Evolutionary conservation across 2,797 vertebrate genomes (phyloP).

Genomic region (Pseudomugil gertrudae): DNA sequence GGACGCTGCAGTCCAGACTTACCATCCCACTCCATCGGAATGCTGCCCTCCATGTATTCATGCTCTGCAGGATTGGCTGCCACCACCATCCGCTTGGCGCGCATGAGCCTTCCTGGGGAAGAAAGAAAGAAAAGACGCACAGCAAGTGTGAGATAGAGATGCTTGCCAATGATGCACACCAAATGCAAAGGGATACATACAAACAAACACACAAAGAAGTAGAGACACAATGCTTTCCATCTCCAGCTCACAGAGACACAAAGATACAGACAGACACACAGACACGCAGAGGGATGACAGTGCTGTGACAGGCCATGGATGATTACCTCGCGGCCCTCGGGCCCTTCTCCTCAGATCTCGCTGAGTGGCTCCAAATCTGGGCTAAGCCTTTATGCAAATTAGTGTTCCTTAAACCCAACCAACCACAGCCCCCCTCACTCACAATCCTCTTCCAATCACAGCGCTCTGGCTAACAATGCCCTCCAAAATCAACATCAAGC

Average conservation of each 20-base stretch:
- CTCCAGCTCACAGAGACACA: constrained; percentile 46
- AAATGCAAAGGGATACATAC: constrained; percentile 55
- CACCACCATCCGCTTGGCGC: constrained; percentile 87
- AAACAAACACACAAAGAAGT: constrained; percentile 62
- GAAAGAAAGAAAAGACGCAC: constrained; percentile 30
- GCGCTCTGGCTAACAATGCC: constrained; percentile 80
- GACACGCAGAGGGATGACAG: constrained; percentile 76
- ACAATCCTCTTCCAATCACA: constrained; percentile 74
- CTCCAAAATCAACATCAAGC: constrained; percentile 84
- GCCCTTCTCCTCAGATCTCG: constrained; percentile 82
- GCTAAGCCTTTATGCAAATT: constrained; percentile 85
- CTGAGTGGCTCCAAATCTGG: constrained; percentile 83
- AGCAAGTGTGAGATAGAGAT: constrained; percentile 52
- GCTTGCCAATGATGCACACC: constrained; percentile 59
- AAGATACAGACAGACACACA: constrained; percentile 58
- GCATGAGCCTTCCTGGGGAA: constrained; percentile 84
- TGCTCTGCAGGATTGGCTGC: constrained; percentile 80
- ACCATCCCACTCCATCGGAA: constrained; percentile 97
- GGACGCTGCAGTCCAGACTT: constrained; percentile 64
- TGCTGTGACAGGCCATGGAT: constrained; percentile 80
- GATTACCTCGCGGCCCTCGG: constrained; percentile 82
- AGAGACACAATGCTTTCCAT: constrained; percentile 58
- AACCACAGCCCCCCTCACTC: constrained; percentile 73
- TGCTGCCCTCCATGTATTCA: constrained; percentile 86
- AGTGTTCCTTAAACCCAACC: constrained; percentile 74